Evolutionary conservation across 2,797 vertebrate species (phyloP).

Genomic region (Chaunax sp.): DNA sequence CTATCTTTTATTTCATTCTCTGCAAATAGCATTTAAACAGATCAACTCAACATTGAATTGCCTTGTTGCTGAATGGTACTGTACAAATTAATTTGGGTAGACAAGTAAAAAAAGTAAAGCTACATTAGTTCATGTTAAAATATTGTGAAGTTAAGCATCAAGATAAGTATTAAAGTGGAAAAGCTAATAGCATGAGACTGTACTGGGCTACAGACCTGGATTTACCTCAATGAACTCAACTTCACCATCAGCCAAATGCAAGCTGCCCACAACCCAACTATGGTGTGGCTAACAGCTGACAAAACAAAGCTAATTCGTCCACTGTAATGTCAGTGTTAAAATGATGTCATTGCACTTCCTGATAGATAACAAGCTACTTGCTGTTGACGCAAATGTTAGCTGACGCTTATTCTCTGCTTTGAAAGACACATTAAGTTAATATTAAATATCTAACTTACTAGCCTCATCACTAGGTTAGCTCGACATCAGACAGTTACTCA

Average conservation of each 20-base stretch:
- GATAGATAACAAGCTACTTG: slow-evolving; percentile 1
- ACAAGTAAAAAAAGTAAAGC: not conserved
- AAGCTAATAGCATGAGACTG: not conserved
- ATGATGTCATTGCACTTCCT: slow-evolving; percentile 15
- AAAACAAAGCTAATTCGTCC: not conserved
- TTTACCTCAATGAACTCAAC: not conserved
- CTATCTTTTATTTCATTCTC: no score
- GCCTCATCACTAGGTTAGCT: slow-evolving; percentile 6
- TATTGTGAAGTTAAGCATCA: no score
- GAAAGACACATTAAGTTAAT: slow-evolving; percentile 16
- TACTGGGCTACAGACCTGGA: not conserved
- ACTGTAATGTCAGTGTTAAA: not conserved
- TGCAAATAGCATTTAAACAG: no score
- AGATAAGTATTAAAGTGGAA: no score
- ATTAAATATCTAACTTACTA: slow-evolving; percentile 18
- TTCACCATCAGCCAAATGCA: not conserved
- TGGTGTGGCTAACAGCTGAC: slow-evolving; percentile 32
- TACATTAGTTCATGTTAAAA: not conserved
- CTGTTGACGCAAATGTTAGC: slow-evolving; percentile 11
- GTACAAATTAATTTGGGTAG: not conserved
- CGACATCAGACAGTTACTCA: not conserved
- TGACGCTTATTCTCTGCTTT: slow-evolving; percentile 43
- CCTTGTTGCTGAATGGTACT: not conserved
- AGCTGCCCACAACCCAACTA: not conserved
- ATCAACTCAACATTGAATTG: no score